Base-by-base conservation (phyloP, 2,113 vertebrate species). In the Corynorhinus townsendii region DNA sequence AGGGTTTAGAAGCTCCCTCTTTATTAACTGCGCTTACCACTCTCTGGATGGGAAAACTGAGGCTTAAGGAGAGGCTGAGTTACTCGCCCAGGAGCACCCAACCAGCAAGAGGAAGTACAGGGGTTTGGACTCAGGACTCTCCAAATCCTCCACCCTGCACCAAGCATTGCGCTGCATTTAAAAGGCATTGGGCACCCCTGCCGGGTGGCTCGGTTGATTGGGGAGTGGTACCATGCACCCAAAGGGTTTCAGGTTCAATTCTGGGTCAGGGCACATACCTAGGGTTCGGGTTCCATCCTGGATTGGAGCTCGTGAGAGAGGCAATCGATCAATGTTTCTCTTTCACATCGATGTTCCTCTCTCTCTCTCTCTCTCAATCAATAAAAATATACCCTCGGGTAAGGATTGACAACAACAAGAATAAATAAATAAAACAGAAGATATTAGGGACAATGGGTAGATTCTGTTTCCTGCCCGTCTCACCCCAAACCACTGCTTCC, bases 101-200 rank as follows among this genome's bases (percentile, higher is more conserved):
- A 30, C 12, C 24, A 66, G 45, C 0, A 11, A 49, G 43, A 54
- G n/a, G 19, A 68, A 62, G 35, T 86, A 11, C 1, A 1, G 52
- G 40, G 11, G 30, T 47, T 54, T 17, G 81, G 80, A 71, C 20
- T 26, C 11, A 26, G n/a, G 5, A 7, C 24, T 62, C 49, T 35
- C 9, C 11, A n/a, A 12, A 52, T 3, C 10, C 22, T 73, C 5
- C 3, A 0, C 35, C 64, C 3, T 4, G 16, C 24, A 62, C 35
- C 30, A 14, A 4, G 22, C 66, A 28, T 40, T 19, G 20, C 52
- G 56, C 35, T 47, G 3, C 35, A 9, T 19, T 40, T 24, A 20
- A 52, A 83, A 62, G 33, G 10, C 24, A 3, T 19, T 2, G 14
- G 15, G 33, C 7, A 1, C 33, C 66, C 66, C 17, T 8, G 16